Percentiles rank a stretch among this genome's conserved stretches.
Evolutionary conservation across 1,140 invertebrate species (phyloP).

Genomic region (Polypedilum pembai): DNA sequence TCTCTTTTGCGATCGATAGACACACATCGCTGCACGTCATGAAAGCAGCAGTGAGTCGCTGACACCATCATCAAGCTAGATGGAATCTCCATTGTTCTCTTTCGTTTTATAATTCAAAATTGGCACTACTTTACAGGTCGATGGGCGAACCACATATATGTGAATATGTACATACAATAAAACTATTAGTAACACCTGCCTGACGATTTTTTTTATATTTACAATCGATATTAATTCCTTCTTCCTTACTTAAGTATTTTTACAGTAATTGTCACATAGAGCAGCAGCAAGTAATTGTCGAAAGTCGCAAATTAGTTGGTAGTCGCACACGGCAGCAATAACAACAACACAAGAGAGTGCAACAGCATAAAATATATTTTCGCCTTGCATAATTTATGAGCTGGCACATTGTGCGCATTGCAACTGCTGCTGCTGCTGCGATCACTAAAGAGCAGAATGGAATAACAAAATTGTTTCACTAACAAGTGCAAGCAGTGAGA

Average conservation of each 20-base stretch:
- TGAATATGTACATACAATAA: neutral
- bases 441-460: neutral
- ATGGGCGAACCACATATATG: neutral
- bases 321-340: neutral
- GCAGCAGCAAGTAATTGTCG: neutral
- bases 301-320: neutral
- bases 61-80: slow-evolving; percentile 9
- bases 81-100: neutral
- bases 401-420: neutral
- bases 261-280: neutral
- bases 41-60: neutral
- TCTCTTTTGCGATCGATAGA: slow-evolving; percentile 22
- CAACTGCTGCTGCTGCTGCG: neutral
- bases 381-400: slow-evolving; percentile 24
- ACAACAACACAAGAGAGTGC: neutral
- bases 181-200: slow-evolving; percentile 24
- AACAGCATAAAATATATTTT: slow-evolving; percentile 20
- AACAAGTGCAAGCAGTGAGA: neutral
- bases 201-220: neutral
- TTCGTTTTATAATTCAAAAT: neutral
- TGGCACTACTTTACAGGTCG: slow-evolving; percentile 8
- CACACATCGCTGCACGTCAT: slow-evolving; percentile 21
- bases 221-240: neutral
- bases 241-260: neutral
- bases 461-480: slow-evolving; percentile 22